Base-by-base conservation (phyloP, 2,888 invertebrate species). In the Volucella bombylans region DNA sequence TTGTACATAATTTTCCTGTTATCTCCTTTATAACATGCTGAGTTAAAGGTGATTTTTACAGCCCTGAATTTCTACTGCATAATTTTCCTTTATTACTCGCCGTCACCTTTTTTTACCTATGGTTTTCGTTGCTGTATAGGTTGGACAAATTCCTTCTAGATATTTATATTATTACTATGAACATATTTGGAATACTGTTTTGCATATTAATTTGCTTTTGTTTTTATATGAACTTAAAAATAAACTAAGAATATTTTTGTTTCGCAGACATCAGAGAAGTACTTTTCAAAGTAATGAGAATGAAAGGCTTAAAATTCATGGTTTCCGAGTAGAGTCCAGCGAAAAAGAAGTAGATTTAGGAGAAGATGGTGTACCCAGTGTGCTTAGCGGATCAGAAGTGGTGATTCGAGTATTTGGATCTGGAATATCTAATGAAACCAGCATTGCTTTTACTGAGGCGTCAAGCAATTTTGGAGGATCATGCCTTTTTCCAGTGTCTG, bases 321-420 rank as follows among this genome's bases (percentile, higher is more conserved):
- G 90, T 8, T 87, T 89, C 73, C 88, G 90, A 47, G 79, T 90
- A 76, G 90, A 90, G 78, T 77, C 87, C 8, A 87, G 87, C 68
- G 72, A 47, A 2, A 87, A 88, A 76, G 89, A 89, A 55, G 82
- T 88, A 1, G 85, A 87, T 50, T 64, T 87, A 47, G 87, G 82
- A 1, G 87, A 89, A 47, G 86, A 90, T 69, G 96, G 96, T 0
- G 92, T 96, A 45, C 96, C 96, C 0, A 94, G 93, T 85, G 93
- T 97, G 18, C 89, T 96, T 77, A 94, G 94, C 14, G 93, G 94
- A 64, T 90, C 92, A 0, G 91, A 92, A 2, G 94, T 95, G 18
- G 93, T 93, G 11, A 89, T 97, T 52, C 94, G 97, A 62, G 89
- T 97, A 43, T 97, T 96, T 90, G 97, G 97, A 0, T 91, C 91